phyloP scores from a whole-genome alignment of 2,797 vertebrate species.

The Diceros bicornis region DNA sequence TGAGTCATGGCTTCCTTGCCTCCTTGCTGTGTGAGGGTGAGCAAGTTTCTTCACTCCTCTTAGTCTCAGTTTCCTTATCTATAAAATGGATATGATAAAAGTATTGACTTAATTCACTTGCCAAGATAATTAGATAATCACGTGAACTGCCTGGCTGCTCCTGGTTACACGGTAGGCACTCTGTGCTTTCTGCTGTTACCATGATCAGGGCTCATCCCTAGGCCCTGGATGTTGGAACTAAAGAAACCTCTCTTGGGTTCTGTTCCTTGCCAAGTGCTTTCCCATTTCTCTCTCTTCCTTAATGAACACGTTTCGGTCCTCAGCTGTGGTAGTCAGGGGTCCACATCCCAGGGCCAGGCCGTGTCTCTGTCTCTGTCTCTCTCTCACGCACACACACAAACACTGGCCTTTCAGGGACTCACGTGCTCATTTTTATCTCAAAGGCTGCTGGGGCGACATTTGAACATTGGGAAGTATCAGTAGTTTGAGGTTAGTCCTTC shows the following conservation, averaged over 20 bases:
- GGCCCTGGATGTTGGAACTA: neutral
- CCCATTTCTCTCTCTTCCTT: neutral
- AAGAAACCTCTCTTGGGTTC: constrained; percentile 28
- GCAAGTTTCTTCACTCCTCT: neutral
- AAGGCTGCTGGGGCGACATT: constrained; percentile 10
- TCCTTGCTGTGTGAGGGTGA: neutral
- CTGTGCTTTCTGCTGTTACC: neutral
- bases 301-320: neutral
- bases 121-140: neutral
- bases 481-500: neutral
- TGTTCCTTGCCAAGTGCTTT: neutral
- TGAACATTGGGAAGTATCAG: neutral
- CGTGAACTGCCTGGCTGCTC: neutral
- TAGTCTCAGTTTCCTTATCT: neutral
- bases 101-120: neutral
- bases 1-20: neutral
- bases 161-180: neutral
- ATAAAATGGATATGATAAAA: neutral
- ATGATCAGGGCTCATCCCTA: neutral
- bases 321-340: neutral
- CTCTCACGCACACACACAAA: too few relatives aligned
- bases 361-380: neutral
- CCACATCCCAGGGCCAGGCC: neutral
- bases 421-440: neutral
- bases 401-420: neutral